Evolutionary conservation across 2,888 invertebrate species (phyloP).

Genomic region (Bugulina stolonifera): DNA sequence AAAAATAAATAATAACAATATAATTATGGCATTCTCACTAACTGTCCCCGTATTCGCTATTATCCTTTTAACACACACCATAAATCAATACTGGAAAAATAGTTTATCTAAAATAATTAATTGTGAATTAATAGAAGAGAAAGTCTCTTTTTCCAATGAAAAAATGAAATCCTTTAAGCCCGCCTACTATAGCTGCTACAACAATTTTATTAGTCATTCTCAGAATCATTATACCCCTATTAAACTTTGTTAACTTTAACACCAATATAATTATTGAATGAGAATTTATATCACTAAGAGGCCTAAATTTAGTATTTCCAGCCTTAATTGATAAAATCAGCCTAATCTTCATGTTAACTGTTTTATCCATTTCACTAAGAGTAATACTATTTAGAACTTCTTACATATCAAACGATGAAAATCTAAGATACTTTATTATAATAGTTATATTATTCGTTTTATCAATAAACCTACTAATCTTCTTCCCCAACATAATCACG

Average conservation of each 20-base stretch:
- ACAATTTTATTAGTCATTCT: background rate
- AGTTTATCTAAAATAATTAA: slow-evolving; percentile 34
- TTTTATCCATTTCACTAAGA: slow-evolving; percentile 61
- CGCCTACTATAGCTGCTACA: background rate
- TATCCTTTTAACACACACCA: background rate
- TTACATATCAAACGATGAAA: slow-evolving; percentile 61
- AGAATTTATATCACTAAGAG: background rate
- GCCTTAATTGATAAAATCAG: slow-evolving; percentile 21
- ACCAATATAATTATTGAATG: background rate
- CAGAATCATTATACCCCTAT: background rate
- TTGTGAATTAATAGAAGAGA: slow-evolving; percentile 32
- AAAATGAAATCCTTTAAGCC: background rate
- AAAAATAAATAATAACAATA: background rate
- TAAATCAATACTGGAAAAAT: slow-evolving; percentile 29
- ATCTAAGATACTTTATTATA: slow-evolving; percentile 63
- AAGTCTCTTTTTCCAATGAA: background rate
- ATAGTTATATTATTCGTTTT: slow-evolving; percentile 64
- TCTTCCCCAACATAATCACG: slow-evolving; percentile 65
- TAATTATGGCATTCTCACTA: background rate
- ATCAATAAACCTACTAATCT: slow-evolving; percentile 65
- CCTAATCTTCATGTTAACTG: slow-evolving; percentile 45
- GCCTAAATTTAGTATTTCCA: too few relatives aligned
- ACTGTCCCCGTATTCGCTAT: background rate
- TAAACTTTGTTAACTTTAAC: too few relatives aligned
- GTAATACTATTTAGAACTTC: slow-evolving; percentile 63